Conservation (phyloP, 2,797 vertebrate species). For the Poecile montanus region DNA sequence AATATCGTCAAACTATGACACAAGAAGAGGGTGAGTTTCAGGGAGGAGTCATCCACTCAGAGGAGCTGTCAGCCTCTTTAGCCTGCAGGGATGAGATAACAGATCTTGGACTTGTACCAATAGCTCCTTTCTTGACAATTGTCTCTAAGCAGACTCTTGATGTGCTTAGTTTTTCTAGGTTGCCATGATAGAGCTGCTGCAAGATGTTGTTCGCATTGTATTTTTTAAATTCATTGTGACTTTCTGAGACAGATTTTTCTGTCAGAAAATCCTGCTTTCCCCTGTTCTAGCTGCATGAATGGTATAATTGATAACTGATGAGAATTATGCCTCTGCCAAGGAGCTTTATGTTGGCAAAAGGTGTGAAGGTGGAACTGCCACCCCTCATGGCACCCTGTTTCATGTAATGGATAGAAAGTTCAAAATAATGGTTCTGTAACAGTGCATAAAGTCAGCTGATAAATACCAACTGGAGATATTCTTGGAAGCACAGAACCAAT, state of each 20-base stretch:
- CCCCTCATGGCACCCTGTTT: neutral
- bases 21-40: neutral
- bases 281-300: neutral
- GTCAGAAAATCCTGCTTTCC: neutral
- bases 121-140: neutral
- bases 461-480: neutral
- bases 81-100: neutral
- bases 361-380: neutral
- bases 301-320: neutral
- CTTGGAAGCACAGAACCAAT: neutral
- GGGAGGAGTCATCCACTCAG: neutral
- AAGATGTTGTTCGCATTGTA: neutral
- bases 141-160: neutral
- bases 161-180: neutral
- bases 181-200: neutral
- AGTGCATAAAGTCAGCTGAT: neutral
- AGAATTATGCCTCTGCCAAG: neutral
- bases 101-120: neutral
- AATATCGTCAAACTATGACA: neutral
- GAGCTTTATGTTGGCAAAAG: neutral
- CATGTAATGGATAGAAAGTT: neutral
- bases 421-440: neutral
- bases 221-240: neutral
- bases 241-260: neutral
- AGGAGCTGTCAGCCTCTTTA: neutral